Evolutionary conservation across 1,140 invertebrate genomes (phyloP).

Genomic region (Acromyrmex echinatior): DNA sequence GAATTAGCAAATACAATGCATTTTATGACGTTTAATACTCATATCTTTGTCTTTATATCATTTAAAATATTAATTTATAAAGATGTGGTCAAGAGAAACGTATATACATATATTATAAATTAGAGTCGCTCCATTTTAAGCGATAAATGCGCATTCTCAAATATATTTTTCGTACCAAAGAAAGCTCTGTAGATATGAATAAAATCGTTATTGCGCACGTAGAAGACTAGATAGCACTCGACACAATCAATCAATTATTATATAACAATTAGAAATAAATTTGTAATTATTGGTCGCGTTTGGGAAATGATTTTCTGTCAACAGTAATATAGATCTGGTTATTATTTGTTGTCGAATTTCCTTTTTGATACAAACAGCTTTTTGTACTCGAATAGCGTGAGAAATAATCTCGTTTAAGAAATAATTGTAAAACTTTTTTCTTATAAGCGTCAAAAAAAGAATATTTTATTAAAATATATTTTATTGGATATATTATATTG

Average conservation of each 20-base stretch:
- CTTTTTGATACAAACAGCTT: conserved; percentile 47
- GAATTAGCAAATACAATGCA: conserved; percentile 62
- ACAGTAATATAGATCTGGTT: conserved; percentile 24
- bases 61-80: conserved; percentile 60
- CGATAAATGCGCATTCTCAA: conserved; percentile 55
- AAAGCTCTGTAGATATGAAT: conserved; percentile 53
- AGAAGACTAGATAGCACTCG: conserved; percentile 46
- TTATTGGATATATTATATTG: conserved; percentile 60
- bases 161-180: conserved; percentile 63
- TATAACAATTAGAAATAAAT: conserved; percentile 50
- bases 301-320: conserved; percentile 33
- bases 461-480: conserved; percentile 45
- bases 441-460: conserved; percentile 40
- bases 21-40: conserved; percentile 73
- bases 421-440: conserved; percentile 25
- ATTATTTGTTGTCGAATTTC: conserved; percentile 58
- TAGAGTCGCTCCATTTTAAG: conserved; percentile 49
- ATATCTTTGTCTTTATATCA: conserved; percentile 35
- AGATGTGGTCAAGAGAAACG: conserved; percentile 20
- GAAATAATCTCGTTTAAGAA: conserved; percentile 26
- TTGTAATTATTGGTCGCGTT: conserved; percentile 38
- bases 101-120: conserved; percentile 47
- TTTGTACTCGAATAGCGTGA: conserved; percentile 27
- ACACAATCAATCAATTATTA: conserved; percentile 52
- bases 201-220: conserved; percentile 62